phyloP scores from a whole-genome alignment of 53 echinoderm and acorn worm genomes.

The Hippasteria phrygiana region DNA sequence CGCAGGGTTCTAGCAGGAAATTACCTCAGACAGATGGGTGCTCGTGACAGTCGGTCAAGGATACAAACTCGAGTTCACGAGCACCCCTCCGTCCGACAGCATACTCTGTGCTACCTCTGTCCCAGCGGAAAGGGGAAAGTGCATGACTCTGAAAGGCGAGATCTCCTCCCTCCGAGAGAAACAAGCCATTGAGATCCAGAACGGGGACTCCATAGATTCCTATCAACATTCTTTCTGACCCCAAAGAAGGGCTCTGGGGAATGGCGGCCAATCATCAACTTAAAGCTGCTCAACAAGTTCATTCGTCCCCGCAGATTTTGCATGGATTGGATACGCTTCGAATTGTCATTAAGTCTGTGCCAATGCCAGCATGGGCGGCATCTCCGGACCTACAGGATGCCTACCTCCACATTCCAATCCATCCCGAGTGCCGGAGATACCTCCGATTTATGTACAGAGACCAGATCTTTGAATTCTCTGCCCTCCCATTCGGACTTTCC shows the following conservation, averaged over 20 bases:
- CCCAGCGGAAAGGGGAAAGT: neutral
- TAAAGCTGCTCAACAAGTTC: conserved; percentile 36
- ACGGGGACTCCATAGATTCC: neutral
- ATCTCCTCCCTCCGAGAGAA: conserved; percentile 9
- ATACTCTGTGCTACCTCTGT: neutral
- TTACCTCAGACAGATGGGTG: conserved; percentile 34
- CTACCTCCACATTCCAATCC: conserved; percentile 37
- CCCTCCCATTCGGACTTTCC: neutral
- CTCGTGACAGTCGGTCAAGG: neutral
- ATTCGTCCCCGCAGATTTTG: conserved; percentile 15
- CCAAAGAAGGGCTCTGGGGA: neutral
- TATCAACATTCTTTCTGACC: neutral
- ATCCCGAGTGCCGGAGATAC: neutral
- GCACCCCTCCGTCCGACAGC: neutral
- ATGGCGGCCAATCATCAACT: conserved; percentile 40
- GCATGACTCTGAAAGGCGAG: neutral
- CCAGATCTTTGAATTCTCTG: neutral
- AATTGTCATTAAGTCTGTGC: neutral
- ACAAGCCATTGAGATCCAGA: neutral
- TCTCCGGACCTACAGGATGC: conserved; percentile 1
- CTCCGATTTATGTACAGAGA: neutral
- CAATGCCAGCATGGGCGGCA: conserved; percentile 18
- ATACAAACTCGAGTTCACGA: conserved; percentile 37
- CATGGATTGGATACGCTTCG: conserved; percentile 52
- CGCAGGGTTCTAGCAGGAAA: neutral